Percentiles rank a stretch among this genome's conserved stretches.
These are phyloP conservation scores for Drosophila nikananu DNA, from an alignment of 1,140 invertebrate genomes.

Conservation along the genomic window DNA sequence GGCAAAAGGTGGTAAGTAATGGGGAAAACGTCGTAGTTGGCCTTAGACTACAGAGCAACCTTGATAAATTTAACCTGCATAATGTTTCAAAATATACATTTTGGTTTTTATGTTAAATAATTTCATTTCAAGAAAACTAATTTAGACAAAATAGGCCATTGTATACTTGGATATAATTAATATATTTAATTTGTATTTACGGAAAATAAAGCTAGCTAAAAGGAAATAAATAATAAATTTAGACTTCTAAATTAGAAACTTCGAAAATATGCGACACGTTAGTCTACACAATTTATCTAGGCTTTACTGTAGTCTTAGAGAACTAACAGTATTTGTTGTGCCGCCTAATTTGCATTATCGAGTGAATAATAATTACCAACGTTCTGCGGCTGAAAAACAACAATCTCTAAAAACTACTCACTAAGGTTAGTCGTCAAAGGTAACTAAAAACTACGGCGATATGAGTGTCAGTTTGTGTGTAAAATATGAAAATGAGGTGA, in stretches of 20 bases:
- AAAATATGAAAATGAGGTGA: slow-evolving; percentile 17
- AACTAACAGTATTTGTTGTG: slow-evolving; percentile 58
- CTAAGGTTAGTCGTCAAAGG: slow-evolving; percentile 39
- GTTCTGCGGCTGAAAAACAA: slow-evolving; percentile 27
- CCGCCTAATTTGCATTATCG: slow-evolving; percentile 57
- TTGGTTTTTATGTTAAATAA: too few species aligned
- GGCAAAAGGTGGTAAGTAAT: slow-evolving; percentile 41
- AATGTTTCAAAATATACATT: not conserved
- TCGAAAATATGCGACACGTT: not conserved
- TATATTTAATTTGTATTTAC: too few species aligned
- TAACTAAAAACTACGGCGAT: slow-evolving; percentile 9
- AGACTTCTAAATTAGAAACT: not conserved
- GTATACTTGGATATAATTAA: too few species aligned
- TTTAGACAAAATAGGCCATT: too few species aligned
- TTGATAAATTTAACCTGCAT: not conserved
- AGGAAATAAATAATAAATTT: not conserved
- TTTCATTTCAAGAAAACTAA: too few species aligned
- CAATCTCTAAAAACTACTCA: slow-evolving; percentile 52
- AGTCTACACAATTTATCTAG: not conserved
- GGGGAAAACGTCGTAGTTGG: slow-evolving; percentile 26
- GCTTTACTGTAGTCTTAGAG: slow-evolving; percentile 25
- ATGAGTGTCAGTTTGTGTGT: slow-evolving; percentile 15
- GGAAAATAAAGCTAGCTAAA: not conserved
- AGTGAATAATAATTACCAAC: slow-evolving; percentile 38
- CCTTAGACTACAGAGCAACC: slow-evolving; percentile 3